Conservation (phyloP, 2,888 invertebrate species). For the Alloplasta piceator region DNA sequence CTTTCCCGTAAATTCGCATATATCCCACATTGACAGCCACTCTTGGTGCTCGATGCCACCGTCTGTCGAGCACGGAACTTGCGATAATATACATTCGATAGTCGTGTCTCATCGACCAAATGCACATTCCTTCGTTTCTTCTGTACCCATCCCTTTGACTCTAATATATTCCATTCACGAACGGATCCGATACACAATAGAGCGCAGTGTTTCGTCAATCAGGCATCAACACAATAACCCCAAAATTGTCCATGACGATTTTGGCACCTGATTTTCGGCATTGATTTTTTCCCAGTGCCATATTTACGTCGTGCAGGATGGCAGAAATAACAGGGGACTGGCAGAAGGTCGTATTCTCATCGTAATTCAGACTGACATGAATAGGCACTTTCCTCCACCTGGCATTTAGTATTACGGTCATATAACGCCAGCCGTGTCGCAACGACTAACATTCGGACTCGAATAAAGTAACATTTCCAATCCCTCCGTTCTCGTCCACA, state of each 20-base stretch:
- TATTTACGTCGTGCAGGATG: conserved; percentile 6
- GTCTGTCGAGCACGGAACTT: conserved; percentile 41
- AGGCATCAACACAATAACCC: too few relatives aligned
- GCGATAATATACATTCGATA: conserved; percentile 56
- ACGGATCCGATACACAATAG: not conserved
- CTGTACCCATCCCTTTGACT: not conserved
- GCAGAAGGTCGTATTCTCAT: conserved; percentile 25
- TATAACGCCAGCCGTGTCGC: conserved; percentile 35
- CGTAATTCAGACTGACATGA: conserved; percentile 48
- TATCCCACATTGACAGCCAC: conserved; percentile 25
- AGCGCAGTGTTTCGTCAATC: conserved; percentile 2
- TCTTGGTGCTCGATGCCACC: conserved; percentile 28
- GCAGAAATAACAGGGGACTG: conserved; percentile 1
- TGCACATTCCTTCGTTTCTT: conserved; percentile 33
- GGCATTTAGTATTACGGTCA: conserved; percentile 21
- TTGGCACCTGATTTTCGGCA: not conserved
- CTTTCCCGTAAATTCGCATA: conserved; percentile 45
- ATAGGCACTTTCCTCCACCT: conserved; percentile 55
- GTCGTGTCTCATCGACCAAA: conserved; percentile 50
- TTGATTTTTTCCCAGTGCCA: not conserved
- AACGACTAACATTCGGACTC: conserved; percentile 45
- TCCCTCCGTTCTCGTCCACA: conserved; percentile 32
- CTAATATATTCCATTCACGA: not conserved
- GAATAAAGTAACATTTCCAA: conserved; percentile 52
- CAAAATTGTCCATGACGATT: conserved; percentile 1